Evolutionary conservation across 2,113 vertebrate species (phyloP), one percentile per base, ranked within the genome.

Genomic region (Mobula hypostoma): DNA sequence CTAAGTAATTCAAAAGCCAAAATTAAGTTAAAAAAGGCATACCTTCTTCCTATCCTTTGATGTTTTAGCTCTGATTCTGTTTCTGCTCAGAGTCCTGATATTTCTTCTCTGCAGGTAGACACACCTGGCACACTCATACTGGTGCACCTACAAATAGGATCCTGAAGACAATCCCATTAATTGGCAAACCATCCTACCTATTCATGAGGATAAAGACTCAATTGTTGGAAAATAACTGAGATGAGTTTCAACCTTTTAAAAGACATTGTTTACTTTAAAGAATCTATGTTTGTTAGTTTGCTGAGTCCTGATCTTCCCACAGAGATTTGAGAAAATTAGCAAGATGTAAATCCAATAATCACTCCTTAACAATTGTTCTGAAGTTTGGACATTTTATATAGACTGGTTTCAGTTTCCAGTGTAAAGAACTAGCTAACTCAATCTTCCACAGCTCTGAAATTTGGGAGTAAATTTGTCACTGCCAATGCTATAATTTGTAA

Each of bases 141-240:
- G 88, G 68, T 93, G 91, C 66, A 76, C 36, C 91, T 93, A 56
- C 21, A 48, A 93, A 76, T 93, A 74, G 91, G 7, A 19, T 74
- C 91, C 91, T 76, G 70, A 93, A 93, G 70, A 36, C 68, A 76
- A 74, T 76, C 32, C 68, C 68, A 74, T 93, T 93, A 56, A 93
- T 93, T 48, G 70, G 21, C 68, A 93, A 29, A 72, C 40, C 32
- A 24, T 29, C 91, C 91, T 93, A 66, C 91, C 68, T 40, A 24
- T n/a, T 63, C 11, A 63, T 66, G 14, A 32, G 58, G 17, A 29
- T 32, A 63, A 32, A 66, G 85, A 66, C 21, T 17, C 14, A 8
- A 66, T 32, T 21, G 61, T 4, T 66, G 17, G 17, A 17, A 66
- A 90, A 90, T 90, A 88, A 88, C 83, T 15, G 61, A n/a, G 56